phyloP scores from a whole-genome alignment of 2,113 vertebrate species.

The Axis porcinus region DNA sequence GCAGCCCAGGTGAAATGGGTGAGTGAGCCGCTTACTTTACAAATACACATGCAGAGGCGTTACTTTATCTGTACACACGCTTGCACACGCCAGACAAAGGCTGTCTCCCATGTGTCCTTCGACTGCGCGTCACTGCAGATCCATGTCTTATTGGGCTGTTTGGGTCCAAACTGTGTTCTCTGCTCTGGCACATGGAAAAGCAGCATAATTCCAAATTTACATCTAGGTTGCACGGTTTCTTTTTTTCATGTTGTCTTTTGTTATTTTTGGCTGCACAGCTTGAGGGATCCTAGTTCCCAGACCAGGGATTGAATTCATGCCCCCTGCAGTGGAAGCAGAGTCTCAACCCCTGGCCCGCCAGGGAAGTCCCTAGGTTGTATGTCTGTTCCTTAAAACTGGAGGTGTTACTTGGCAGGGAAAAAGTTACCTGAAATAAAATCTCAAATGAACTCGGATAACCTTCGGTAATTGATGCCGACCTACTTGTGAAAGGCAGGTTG shows the following conservation, averaged over 20 bases:
- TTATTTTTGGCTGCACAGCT: neutral
- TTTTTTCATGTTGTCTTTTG: neutral
- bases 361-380: no score
- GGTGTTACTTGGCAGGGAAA: neutral
- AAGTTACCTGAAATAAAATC: neutral
- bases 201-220: no score
- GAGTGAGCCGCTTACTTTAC: neutral
- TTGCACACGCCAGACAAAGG: neutral
- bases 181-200: no score
- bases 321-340: neutral
- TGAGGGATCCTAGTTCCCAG: neutral
- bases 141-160: neutral
- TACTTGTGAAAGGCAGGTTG: neutral
- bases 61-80: fast-evolving
- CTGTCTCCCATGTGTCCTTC: neutral
- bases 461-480: neutral
- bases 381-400: neutral
- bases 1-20: neutral
- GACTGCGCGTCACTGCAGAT: neutral
- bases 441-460: neutral
- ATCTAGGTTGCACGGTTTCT: fast-evolving
- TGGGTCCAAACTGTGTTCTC: neutral
- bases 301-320: fast-evolving
- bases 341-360: neutral
- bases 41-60: neutral